A percentile compares a stretch with the other conserved stretches of the same genome.
These are phyloP conservation scores for Eolophus roseicapilla DNA, from an alignment of 2,113 vertebrate species.

Conservation along the genomic window DNA sequence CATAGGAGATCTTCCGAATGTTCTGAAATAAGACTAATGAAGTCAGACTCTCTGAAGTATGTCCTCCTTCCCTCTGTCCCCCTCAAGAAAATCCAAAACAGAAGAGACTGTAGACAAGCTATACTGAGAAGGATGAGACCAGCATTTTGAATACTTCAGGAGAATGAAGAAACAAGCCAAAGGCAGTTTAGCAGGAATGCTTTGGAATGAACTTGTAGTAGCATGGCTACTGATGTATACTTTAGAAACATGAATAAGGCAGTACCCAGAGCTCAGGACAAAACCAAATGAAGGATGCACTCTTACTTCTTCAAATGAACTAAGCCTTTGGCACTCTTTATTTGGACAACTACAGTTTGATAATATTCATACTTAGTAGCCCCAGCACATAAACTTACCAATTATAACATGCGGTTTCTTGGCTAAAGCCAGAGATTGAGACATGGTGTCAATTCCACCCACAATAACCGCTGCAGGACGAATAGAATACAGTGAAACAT, in stretches of 20 bases:
- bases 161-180: not conserved
- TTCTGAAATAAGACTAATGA: not conserved
- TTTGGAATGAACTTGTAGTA: not conserved
- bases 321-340: not conserved
- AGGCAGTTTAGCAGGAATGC: not conserved
- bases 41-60: not conserved
- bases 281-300: not conserved
- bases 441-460: slow-evolving; percentile 97
- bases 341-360: not conserved
- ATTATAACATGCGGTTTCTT: slow-evolving; percentile 97
- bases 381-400: slow-evolving; percentile 76
- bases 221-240: not conserved
- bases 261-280: not conserved
- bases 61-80: not conserved
- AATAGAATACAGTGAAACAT: not conserved
- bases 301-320: not conserved
- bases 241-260: not conserved
- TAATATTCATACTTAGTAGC: not conserved
- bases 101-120: not conserved
- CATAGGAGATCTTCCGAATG: not conserved
- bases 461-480: slow-evolving; percentile 87
- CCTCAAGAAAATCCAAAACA: not conserved
- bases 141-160: not conserved
- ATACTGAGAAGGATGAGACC: not conserved
- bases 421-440: slow-evolving; percentile 92